These are phyloP conservation scores for Oncopeltus fasciatus DNA, from an alignment of 1,140 invertebrate species.

Conservation along the genomic window DNA sequence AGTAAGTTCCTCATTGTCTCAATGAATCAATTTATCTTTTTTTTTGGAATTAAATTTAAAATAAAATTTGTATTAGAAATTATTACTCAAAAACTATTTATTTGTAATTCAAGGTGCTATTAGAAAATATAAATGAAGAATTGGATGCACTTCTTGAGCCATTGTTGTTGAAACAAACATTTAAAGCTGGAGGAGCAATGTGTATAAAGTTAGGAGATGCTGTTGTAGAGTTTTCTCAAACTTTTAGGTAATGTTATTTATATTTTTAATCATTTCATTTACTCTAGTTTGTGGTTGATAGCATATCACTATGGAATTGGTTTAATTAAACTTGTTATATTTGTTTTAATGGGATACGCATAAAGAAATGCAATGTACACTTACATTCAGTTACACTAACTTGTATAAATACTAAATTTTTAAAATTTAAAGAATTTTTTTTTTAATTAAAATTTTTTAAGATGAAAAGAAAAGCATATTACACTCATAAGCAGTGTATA, in stretches of 20 bases:
- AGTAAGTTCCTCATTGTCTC: constrained; percentile 29
- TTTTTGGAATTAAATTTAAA: background rate
- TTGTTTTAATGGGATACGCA: no score
- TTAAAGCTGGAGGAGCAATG: constrained; percentile 67
- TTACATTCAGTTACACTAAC: no score
- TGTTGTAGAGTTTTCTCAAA: constrained; percentile 66
- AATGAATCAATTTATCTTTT: background rate
- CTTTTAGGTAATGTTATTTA: constrained; percentile 64
- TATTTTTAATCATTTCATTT: background rate
- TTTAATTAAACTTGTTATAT: no score
- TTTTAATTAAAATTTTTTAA: no score
- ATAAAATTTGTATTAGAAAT: background rate
- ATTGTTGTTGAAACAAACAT: constrained; percentile 72
- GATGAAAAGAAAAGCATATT: no score
- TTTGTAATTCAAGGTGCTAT: no score
- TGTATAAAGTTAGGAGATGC: constrained; percentile 74
- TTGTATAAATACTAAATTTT: no score
- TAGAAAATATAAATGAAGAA: constrained; percentile 80
- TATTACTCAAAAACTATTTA: background rate
- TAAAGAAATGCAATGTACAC: no score
- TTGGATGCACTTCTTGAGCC: constrained; percentile 81
- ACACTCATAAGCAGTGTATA: no score
- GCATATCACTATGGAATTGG: no score
- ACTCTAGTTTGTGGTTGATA: background rate
- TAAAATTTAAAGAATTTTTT: no score